phyloP scores from a whole-genome alignment of 2,113 vertebrate genomes.

The Marmota monax region DNA sequence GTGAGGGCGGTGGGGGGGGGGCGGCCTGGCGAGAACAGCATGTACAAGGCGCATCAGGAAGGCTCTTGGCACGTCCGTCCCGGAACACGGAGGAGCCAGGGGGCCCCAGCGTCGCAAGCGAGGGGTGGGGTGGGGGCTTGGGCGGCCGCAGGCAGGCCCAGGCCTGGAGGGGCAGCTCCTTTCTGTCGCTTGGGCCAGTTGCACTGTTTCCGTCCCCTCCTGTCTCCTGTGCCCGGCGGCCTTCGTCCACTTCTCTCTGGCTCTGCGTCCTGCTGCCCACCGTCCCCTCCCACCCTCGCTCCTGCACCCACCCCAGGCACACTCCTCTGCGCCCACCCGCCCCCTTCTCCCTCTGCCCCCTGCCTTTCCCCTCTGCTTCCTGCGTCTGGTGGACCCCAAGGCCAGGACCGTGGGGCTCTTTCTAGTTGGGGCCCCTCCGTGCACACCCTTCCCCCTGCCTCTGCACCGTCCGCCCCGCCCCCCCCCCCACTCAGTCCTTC shows the following conservation, averaged over 20 bases:
- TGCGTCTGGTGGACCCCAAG: background rate
- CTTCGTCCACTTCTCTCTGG: background rate
- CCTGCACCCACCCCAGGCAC: background rate
- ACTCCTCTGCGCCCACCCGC: rapidly evolving
- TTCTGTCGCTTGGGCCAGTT: background rate
- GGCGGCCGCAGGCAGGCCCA: constrained; percentile 14
- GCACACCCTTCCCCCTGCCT: background rate
- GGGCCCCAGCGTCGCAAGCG: constrained; percentile 41
- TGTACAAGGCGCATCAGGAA: constrained; percentile 76
- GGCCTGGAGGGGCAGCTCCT: background rate
- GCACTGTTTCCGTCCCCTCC: background rate
- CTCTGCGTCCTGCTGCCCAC: background rate
- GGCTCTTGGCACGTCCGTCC: constrained; percentile 76
- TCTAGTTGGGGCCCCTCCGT: background rate
- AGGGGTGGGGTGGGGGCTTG: constrained; percentile 42
- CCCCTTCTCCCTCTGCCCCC: background rate
- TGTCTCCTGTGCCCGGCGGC: constrained; percentile 58
- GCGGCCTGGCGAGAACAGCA: constrained; percentile 70
- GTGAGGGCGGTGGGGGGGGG: background rate
- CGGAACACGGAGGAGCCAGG: constrained; percentile 70
- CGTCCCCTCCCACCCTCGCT: background rate
- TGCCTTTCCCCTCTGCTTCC: background rate
- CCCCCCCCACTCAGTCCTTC: background rate
- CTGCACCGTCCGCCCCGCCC: background rate
- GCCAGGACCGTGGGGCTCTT: background rate